phyloP scores from a whole-genome alignment of 2,113 vertebrate species.

The Strix aluco region DNA sequence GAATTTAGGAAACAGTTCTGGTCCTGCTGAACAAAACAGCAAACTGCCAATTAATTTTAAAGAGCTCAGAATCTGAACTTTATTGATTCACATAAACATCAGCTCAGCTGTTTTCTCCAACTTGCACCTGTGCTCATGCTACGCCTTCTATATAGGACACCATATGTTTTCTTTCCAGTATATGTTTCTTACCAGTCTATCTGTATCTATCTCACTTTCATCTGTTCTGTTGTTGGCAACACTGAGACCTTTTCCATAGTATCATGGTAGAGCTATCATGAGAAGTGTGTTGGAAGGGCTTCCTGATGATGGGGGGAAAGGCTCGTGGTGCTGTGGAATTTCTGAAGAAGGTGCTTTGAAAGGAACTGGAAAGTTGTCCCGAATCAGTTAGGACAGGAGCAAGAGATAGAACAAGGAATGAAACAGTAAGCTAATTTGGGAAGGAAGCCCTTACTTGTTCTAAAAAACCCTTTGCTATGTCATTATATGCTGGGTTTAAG shows the following conservation, averaged over 20 bases:
- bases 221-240: not conserved
- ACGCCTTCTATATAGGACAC: not conserved
- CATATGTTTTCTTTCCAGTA: not conserved
- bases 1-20: not conserved
- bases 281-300: not conserved
- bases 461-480: not conserved
- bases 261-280: not conserved
- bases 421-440: not conserved
- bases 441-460: not conserved
- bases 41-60: not conserved
- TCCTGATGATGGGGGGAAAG: not conserved
- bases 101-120: not conserved
- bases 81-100: not conserved
- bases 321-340: not conserved
- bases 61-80: not conserved
- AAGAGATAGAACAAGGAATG: not conserved
- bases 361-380: not conserved
- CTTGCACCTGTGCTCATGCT: not conserved
- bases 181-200: not conserved
- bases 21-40: not conserved
- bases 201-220: not conserved
- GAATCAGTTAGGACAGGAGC: not conserved
- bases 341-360: not conserved
- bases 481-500: not conserved
- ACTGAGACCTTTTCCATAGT: not conserved